Base-by-base conservation (phyloP, 2,888 invertebrate genomes). In the Sarcophaga rosellei region DNA sequence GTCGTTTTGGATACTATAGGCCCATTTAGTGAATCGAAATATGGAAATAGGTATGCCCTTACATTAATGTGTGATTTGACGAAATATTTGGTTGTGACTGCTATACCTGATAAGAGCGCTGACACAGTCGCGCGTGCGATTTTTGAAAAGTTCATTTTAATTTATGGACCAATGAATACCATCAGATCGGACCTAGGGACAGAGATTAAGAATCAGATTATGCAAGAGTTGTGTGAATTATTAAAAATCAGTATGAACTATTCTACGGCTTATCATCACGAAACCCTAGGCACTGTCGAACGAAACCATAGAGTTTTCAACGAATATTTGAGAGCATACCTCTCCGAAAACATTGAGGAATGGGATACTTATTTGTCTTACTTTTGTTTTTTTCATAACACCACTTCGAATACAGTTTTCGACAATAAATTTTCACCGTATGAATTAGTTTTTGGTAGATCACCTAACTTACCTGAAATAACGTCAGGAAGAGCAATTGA, bases 1-100 rank as follows among this genome's bases (percentile, higher is more conserved):
- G 47, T 15, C 11, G 47, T 83, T 62, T 57, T 85, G 44, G 81
- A 88, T 61, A 87, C 86, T 45, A 47, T 47, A 47, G 47, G 15
- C 15, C 15, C 47, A 47, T 47, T 47, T 47, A 47, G 12, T 11
- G 47, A 85, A 88, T 85, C 85, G 11, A 47, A 47, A 47, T 47
- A 4, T 47, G 47, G 47, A 15, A 47, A 47, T n/a, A n/a, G n/a
- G n/a, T n/a, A n/a, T n/a, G n/a, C n/a, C n/a, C n/a, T n/a, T n/a
- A n/a, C n/a, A n/a, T n/a, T n/a, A n/a, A n/a, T n/a, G n/a, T n/a
- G 47, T 47, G 47, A 47, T 15, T 47, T 47, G 47, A 47, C 47
- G 47, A 47, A 47, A 47, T 47, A 12, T 47, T 47, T 47, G 47
- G 47, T 47, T 47, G 15, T 15, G 11, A 47, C 4, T 15, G 47